These are phyloP conservation scores for Acanthis flammea DNA, from an alignment of 2,797 vertebrate genomes.

Conservation along the genomic window DNA sequence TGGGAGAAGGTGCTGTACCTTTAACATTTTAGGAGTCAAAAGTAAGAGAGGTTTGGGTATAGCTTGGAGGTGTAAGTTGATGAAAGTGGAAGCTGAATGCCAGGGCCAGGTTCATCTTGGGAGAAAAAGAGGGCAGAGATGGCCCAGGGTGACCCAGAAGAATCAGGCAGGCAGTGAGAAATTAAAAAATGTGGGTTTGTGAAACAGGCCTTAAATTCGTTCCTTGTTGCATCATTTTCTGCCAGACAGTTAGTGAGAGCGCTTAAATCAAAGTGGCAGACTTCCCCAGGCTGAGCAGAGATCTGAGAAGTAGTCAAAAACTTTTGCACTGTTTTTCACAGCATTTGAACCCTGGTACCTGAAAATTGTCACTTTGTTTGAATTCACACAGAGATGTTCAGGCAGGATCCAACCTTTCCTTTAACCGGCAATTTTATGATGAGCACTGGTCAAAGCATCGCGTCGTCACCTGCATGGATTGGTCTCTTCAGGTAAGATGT, in stretches of 20 bases:
- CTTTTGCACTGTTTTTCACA: neutral
- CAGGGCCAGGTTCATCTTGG: neutral
- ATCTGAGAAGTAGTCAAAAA: neutral
- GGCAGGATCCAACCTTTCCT: conserved; percentile 90
- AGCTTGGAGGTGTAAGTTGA: neutral
- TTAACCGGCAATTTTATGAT: conserved; percentile 92
- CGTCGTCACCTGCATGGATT: conserved; percentile 95
- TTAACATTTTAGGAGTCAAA: neutral
- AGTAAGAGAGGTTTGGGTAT: neutral
- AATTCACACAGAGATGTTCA: conserved; percentile 79
- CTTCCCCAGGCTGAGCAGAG: neutral
- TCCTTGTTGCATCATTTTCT: neutral
- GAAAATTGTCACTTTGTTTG: conserved; percentile 30
- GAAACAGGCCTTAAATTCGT: neutral
- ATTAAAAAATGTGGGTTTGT: neutral
- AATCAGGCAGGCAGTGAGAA: neutral
- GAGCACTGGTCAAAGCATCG: conserved; percentile 98
- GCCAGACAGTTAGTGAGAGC: neutral
- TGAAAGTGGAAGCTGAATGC: neutral
- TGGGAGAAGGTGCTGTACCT: neutral
- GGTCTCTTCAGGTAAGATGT: conserved; percentile 91
- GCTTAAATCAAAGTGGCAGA: neutral
- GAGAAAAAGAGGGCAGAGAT: neutral
- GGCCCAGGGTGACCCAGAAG: neutral
- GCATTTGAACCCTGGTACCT: neutral